Conservation (phyloP, 2,888 invertebrate genomes). For the Aphodius granarius region DNA sequence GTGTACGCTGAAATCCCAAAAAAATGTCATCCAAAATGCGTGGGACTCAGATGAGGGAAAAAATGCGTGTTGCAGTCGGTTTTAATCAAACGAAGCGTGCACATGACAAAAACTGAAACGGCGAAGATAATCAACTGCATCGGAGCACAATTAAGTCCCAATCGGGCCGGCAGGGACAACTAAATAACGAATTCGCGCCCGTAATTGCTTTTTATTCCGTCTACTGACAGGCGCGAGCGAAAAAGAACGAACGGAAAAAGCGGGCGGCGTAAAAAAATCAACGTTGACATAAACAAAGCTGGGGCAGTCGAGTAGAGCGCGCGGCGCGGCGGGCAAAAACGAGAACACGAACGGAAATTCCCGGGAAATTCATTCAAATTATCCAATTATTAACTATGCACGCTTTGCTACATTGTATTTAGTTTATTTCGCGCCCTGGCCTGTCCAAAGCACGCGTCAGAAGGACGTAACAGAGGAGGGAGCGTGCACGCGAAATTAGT, state of each 20-base stretch:
- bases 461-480: conserved; percentile 36
- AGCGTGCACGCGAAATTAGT: conserved; percentile 34
- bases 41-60: neutral
- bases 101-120: neutral
- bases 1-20: no score
- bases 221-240: neutral
- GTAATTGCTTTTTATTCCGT: conserved; percentile 12
- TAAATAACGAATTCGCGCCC: conserved; percentile 10
- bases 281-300: neutral
- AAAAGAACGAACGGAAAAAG: neutral
- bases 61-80: neutral
- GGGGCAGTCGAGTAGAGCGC: neutral
- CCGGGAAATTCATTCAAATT: conserved; percentile 34
- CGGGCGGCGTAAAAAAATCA: neutral
- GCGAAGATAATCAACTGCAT: conserved; percentile 10
- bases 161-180: neutral
- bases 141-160: conserved; percentile 5
- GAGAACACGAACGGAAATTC: conserved; percentile 17
- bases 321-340: neutral
- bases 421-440: conserved; percentile 40
- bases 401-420: conserved; percentile 40
- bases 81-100: neutral
- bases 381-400: conserved; percentile 44
- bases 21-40: neutral
- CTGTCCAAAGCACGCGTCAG: conserved; percentile 38